A percentile compares a stretch with the other conserved stretches of the same genome.
phyloP scores from a whole-genome alignment of 2,113 vertebrate genomes.

The Myxocyprinus asiaticus region DNA sequence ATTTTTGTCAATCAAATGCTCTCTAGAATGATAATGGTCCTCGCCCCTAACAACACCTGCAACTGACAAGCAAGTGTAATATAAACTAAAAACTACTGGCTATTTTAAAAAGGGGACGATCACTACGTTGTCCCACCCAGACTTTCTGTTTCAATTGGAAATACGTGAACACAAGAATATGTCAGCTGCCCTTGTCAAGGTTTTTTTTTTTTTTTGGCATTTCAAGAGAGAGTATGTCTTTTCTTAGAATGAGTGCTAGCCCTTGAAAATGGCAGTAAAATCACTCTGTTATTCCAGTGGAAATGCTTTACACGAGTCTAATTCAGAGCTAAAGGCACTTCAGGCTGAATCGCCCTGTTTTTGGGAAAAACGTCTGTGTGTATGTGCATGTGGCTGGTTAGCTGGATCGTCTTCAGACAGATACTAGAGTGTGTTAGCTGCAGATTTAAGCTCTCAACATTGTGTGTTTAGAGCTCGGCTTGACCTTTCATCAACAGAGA shows the following conservation, averaged over 20 bases:
- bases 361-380: not conserved
- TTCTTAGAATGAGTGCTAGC: slow-evolving; percentile 6
- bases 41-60: too few relatives aligned
- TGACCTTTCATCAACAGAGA: slow-evolving; percentile 63
- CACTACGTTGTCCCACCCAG: too few relatives aligned
- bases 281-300: slow-evolving; percentile 13
- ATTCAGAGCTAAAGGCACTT: slow-evolving; percentile 13
- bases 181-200: too few relatives aligned
- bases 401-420: not conserved
- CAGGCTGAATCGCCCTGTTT: not conserved
- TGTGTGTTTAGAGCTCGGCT: slow-evolving; percentile 51
- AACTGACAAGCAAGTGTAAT: too few relatives aligned
- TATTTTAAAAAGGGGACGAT: too few relatives aligned
- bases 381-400: not conserved
- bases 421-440: not conserved
- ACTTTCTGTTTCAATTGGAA: too few relatives aligned
- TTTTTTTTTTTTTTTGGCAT: too few relatives aligned
- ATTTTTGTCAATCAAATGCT: too few relatives aligned
- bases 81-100: too few relatives aligned
- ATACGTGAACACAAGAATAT: too few relatives aligned
- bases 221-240: not conserved
- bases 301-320: slow-evolving; percentile 22
- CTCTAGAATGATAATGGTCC: too few relatives aligned
- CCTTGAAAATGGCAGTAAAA: slow-evolving; percentile 13
- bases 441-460: slow-evolving; percentile 27